These are phyloP conservation scores for Platerodrilus igneus DNA, from an alignment of 2,888 invertebrate genomes.

Conservation along the genomic window DNA sequence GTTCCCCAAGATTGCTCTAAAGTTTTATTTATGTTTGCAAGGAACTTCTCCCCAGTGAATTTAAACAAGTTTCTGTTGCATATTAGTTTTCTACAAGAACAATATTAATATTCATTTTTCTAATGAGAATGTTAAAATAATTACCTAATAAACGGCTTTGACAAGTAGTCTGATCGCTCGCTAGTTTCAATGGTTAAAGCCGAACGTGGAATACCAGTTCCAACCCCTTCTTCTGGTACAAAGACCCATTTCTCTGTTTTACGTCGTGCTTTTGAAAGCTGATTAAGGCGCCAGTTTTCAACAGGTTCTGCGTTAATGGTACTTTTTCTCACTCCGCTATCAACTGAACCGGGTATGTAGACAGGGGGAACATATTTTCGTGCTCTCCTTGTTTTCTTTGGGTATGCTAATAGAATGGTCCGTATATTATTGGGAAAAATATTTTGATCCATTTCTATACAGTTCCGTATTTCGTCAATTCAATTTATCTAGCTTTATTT, in stretches of 20 bases:
- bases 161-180: constrained; percentile 20
- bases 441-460: too few species aligned
- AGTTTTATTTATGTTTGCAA: constrained; percentile 20
- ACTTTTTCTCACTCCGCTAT: constrained; percentile 4
- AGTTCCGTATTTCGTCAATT: too few species aligned
- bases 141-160: constrained; percentile 22
- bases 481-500: too few species aligned
- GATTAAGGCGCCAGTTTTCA: constrained; percentile 29
- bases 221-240: constrained; percentile 6
- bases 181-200: constrained; percentile 15
- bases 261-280: constrained; percentile 24
- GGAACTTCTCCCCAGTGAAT: constrained; percentile 15
- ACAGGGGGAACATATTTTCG: constrained; percentile 8
- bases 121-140: constrained; percentile 3
- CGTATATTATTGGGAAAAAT: constrained; percentile 10
- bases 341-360: constrained; percentile 6
- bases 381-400: constrained; percentile 2
- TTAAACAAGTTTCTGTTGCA: constrained; percentile 13
- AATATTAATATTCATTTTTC: constrained; percentile 9
- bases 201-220: constrained; percentile 15
- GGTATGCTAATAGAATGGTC: constrained; percentile 12
- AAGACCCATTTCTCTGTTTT: constrained; percentile 15
- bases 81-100: constrained; percentile 18
- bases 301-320: constrained; percentile 5
- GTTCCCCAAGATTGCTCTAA: constrained; percentile 24